Percentiles rank a stretch among this genome's conserved stretches.
Conservation (phyloP, 2,113 vertebrate genomes). For the Pyxicephalus adspersus region DNA sequence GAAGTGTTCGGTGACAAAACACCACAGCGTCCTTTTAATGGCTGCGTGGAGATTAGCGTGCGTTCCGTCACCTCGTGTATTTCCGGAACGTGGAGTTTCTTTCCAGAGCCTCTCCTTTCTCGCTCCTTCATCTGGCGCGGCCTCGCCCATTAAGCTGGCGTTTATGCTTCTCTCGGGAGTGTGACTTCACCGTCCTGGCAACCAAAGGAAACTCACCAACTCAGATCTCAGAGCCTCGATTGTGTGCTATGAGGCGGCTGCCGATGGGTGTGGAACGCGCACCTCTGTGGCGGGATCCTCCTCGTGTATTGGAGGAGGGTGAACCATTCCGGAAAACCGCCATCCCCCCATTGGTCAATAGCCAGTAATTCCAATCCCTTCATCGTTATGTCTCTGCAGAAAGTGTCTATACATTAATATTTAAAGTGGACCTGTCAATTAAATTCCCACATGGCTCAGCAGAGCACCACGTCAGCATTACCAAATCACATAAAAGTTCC, state of each 20-base stretch:
- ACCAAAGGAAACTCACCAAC: conserved; percentile 62
- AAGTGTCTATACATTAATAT: too few species aligned
- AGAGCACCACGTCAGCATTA: too few species aligned
- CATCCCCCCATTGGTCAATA: too few species aligned
- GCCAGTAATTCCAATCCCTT: too few species aligned
- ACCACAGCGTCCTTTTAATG: too few species aligned
- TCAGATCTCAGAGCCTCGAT: conserved; percentile 61
- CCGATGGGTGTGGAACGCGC: conserved; percentile 58
- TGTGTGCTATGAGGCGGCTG: conserved; percentile 61
- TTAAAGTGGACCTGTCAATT: too few species aligned
- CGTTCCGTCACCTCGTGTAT: conserved; percentile 34
- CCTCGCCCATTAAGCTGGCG: conserved; percentile 63
- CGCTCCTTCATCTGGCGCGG: conserved; percentile 60
- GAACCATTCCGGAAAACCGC: too few species aligned
- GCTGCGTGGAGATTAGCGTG: conserved; percentile 51
- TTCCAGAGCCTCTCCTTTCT: conserved; percentile 36
- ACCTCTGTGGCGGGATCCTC: conserved; percentile 7
- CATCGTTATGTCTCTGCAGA: too few species aligned
- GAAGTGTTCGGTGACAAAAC: too few species aligned
- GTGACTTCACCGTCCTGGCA: conserved; percentile 74
- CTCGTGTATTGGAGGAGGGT: neutral
- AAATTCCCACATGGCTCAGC: neutral
- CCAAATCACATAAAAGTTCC: too few species aligned
- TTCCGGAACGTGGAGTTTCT: conserved; percentile 50
- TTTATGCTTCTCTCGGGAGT: conserved; percentile 68